phyloP scores from a whole-genome alignment of 2,888 invertebrate genomes.

The Alentia gelatinosa region DNA sequence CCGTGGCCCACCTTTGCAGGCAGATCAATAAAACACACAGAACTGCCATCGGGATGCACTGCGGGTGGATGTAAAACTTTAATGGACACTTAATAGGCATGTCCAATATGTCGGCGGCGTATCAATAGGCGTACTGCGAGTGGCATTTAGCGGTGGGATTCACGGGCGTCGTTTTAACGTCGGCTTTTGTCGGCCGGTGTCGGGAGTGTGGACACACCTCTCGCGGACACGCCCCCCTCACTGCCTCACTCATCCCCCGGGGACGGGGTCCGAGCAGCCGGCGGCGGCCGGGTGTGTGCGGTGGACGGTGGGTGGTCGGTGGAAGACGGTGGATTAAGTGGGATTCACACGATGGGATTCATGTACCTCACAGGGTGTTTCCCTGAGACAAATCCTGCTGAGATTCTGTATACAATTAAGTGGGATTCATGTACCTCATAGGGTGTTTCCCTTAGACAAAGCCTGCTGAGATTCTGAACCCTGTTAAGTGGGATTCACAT shows the following conservation, averaged over 20 bases:
- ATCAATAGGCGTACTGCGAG: constrained; percentile 12
- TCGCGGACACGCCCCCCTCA: neutral
- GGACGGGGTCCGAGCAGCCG: neutral
- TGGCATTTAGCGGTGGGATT: neutral
- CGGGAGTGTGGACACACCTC: constrained; percentile 16
- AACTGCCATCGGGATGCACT: neutral
- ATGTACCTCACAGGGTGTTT: too few species aligned
- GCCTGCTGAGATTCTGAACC: too few species aligned
- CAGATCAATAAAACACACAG: constrained; percentile 40
- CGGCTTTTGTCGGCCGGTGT: neutral
- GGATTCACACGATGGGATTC: too few species aligned
- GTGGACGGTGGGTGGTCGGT: neutral
- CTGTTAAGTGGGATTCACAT: too few species aligned
- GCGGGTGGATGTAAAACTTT: constrained; percentile 39
- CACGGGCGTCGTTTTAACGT: neutral
- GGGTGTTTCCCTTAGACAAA: too few species aligned
- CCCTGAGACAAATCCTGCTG: too few species aligned
- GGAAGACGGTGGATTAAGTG: too few species aligned
- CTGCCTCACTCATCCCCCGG: neutral
- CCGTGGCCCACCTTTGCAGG: neutral
- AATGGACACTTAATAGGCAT: constrained; percentile 51
- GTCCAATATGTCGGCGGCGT: constrained; percentile 42
- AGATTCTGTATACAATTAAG: too few species aligned
- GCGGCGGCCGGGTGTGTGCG: neutral
- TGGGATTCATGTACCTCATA: too few species aligned